phyloP scores from a whole-genome alignment of 2,888 invertebrate species.

The Ashinkailepas kermadecensis region DNA sequence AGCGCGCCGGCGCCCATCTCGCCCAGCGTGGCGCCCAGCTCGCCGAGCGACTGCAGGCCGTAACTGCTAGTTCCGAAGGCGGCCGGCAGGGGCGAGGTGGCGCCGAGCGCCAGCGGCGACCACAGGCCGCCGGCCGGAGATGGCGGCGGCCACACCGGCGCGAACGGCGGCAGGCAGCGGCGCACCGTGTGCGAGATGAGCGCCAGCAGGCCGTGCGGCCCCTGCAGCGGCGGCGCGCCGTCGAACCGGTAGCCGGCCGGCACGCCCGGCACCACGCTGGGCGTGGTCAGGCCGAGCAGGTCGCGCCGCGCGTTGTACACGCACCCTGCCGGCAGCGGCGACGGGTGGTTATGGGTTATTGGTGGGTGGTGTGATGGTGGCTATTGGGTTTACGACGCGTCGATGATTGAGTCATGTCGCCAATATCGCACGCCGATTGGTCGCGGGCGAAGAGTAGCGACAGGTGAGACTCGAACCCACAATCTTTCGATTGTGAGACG shows the following conservation, averaged over 20 bases:
- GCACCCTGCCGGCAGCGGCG: conserved; percentile 50
- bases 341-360: too few relatives aligned
- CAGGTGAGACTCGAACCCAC: too few relatives aligned
- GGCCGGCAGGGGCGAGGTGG: too few relatives aligned
- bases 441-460: too few relatives aligned
- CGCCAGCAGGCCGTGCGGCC: neutral
- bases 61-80: conserved; percentile 4
- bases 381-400: too few relatives aligned
- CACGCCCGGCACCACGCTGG: conserved; percentile 58
- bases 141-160: too few relatives aligned
- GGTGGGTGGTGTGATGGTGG: too few relatives aligned
- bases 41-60: conserved; percentile 4
- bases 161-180: neutral
- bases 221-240: conserved; percentile 7
- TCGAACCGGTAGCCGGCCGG: conserved; percentile 55
- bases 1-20: neutral
- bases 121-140: too few relatives aligned
- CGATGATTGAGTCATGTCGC: too few relatives aligned
- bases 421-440: too few relatives aligned
- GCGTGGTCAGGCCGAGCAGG: conserved; percentile 64
- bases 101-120: too few relatives aligned
- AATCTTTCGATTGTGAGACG: too few relatives aligned
- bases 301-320: conserved; percentile 84
- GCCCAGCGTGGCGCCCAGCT: neutral
- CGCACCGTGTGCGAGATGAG: neutral